Conservation (phyloP, 2,888 invertebrate genomes). For the Andrena minutula region DNA sequence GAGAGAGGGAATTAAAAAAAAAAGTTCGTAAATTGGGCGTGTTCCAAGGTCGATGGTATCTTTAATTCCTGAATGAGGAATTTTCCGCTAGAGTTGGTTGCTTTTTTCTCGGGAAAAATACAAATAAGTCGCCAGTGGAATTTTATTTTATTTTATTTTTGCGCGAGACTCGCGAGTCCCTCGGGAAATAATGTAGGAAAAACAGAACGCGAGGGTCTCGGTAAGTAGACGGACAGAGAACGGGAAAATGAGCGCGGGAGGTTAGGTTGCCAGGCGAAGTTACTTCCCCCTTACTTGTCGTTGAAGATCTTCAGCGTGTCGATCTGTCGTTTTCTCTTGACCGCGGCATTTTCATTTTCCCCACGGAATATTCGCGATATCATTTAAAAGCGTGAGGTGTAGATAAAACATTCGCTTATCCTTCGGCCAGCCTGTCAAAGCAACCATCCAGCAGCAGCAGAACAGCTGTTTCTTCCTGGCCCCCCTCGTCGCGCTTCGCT, state of each 20-base stretch:
- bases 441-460: constrained; percentile 73
- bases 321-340: constrained; percentile 90
- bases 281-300: constrained; percentile 87
- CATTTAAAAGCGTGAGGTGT: constrained; percentile 83
- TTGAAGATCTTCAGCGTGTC: constrained; percentile 94
- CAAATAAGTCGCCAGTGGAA: too few relatives aligned
- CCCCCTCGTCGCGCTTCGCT: constrained; percentile 52
- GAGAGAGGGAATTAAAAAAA: not conserved
- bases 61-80: not conserved
- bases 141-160: not conserved
- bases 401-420: constrained; percentile 83
- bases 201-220: not conserved
- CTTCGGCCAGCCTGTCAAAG: constrained; percentile 80
- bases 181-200: too few relatives aligned
- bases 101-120: not conserved
- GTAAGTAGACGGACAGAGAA: not conserved
- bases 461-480: constrained; percentile 75
- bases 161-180: not conserved
- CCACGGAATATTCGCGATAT: constrained; percentile 85
- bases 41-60: constrained; percentile 3
- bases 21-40: not conserved
- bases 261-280: constrained; percentile 69
- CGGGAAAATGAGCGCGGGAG: constrained; percentile 52
- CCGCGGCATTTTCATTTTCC: constrained; percentile 84
- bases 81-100: not conserved